A percentile compares a stretch with the other conserved stretches of the same genome.
Evolutionary conservation across 64 coral and sea anemone species (phyloP).

Genomic region (Montipora efflorescens): DNA sequence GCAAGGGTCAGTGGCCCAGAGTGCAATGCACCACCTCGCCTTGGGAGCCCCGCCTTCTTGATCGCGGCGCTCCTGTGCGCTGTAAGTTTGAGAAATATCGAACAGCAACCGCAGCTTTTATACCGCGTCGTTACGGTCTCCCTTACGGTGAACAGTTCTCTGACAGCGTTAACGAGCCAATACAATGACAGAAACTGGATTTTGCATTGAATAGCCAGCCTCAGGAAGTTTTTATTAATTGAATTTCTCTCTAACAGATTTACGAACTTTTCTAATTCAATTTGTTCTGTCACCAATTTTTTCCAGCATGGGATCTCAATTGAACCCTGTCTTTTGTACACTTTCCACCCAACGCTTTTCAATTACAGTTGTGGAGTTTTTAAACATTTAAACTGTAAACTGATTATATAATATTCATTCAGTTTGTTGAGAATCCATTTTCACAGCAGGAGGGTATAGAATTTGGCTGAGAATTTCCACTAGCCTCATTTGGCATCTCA

Average conservation of each 20-base stretch:
- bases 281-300: background rate
- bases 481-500: background rate
- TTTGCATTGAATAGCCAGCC: background rate
- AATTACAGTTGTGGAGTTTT: background rate
- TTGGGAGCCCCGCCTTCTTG: slow-evolving; percentile 49
- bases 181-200: background rate
- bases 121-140: background rate
- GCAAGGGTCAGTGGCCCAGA: slow-evolving; percentile 58
- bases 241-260: background rate
- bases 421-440: background rate
- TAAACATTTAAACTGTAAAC: background rate
- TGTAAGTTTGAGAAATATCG: slow-evolving; percentile 26
- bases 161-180: background rate
- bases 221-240: background rate
- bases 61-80: slow-evolving; percentile 47
- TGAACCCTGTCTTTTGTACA: background rate
- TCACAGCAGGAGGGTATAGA: background rate
- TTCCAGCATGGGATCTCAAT: background rate
- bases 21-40: slow-evolving; percentile 46
- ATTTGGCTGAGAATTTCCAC: background rate
- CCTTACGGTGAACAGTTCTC: background rate
- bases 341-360: background rate
- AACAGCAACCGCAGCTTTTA: background rate
- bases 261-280: background rate
- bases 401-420: background rate